Evolutionary conservation across 2,113 vertebrate species (phyloP).

Genomic region (Aptenodytes forsteri): DNA sequence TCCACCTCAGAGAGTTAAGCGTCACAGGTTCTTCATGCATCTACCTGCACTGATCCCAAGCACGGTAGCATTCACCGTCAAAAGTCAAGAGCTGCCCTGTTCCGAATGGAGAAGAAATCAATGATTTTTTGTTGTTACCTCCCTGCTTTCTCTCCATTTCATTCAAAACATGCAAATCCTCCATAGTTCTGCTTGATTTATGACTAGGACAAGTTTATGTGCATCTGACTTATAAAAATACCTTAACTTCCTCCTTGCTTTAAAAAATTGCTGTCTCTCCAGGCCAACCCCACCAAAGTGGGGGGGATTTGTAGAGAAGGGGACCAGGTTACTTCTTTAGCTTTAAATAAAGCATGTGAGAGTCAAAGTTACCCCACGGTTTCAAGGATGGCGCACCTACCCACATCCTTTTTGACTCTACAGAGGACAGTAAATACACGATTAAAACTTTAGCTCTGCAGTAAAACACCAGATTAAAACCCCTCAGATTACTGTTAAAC

Average conservation of each 20-base stretch:
- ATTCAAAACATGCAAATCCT: not conserved
- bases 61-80: not conserved
- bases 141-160: not conserved
- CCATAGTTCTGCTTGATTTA: not conserved
- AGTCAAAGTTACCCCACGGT: not conserved
- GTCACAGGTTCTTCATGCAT: not conserved
- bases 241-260: not conserved
- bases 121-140: not conserved
- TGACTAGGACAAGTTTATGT: not conserved
- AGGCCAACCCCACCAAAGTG: not conserved
- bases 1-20: accelerated
- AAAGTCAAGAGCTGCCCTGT: not conserved
- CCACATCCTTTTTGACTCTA: not conserved
- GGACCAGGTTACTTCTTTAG: not conserved
- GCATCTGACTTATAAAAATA: not conserved
- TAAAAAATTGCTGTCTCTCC: not conserved
- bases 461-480: not conserved
- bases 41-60: not conserved
- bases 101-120: not conserved
- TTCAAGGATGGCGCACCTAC: not conserved
- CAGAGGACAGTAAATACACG: not conserved
- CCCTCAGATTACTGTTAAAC: not conserved
- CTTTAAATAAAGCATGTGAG: not conserved
- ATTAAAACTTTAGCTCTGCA: not conserved
- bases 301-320: not conserved